phyloP scores from a whole-genome alignment of 2,113 vertebrate genomes.

The Falcunculus frontatus region DNA sequence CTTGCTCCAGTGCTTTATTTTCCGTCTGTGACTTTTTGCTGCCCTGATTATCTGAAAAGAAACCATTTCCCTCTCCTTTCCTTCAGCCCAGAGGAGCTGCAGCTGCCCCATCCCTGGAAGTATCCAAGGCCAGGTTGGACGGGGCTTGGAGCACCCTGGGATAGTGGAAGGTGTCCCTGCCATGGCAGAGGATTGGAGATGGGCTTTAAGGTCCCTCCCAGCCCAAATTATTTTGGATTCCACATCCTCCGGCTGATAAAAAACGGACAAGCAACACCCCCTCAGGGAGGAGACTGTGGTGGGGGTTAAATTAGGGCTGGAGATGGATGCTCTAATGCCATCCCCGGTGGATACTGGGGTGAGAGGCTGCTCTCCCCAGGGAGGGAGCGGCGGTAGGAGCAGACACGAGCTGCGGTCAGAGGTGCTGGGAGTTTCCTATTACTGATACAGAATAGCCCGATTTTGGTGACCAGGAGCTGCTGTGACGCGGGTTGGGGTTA shows the following conservation, averaged over 20 bases:
- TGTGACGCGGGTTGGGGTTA: background rate
- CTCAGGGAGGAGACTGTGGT: accelerated
- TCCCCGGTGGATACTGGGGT: accelerated
- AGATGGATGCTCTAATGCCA: background rate
- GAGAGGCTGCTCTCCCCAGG: background rate
- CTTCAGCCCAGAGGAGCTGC: background rate
- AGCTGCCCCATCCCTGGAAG: background rate
- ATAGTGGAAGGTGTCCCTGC: background rate
- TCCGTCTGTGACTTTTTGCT: background rate
- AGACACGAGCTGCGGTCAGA: background rate
- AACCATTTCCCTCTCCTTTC: background rate
- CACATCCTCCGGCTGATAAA: background rate
- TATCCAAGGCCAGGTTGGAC: accelerated
- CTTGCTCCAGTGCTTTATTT: accelerated
- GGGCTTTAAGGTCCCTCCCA: background rate
- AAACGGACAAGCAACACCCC: background rate
- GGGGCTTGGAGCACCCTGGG: background rate
- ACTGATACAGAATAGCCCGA: slow-evolving; percentile 28
- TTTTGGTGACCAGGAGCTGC: background rate
- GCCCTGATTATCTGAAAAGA: background rate
- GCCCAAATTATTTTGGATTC: background rate
- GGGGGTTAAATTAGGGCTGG: background rate
- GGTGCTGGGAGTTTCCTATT: background rate
- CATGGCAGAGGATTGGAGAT: background rate
- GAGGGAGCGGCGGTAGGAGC: background rate